Base-by-base conservation (phyloP, 2,888 invertebrate genomes). In the Drosophila subquinaria region DNA sequence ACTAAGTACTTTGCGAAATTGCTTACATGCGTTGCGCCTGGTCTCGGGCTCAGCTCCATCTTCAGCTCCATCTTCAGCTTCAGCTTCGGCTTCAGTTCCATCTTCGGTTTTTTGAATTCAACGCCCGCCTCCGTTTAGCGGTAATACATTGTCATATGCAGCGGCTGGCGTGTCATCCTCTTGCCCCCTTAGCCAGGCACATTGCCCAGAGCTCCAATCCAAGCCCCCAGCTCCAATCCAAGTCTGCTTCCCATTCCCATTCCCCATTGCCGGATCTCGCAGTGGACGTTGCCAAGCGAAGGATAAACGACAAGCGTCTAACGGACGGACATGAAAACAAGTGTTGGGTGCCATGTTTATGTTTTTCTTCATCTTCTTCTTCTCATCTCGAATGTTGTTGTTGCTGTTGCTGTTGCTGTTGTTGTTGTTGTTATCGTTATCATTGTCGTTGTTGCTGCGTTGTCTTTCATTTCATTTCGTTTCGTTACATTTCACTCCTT, bases 1-100 rank as follows among this genome's bases (percentile, higher is more conserved):
- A 88, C 90, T 88, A 90, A 90, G 88, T 90, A 90, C 88, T 88
- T 90, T 85, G 80, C 76, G 73, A 88, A 90, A 90, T 88, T 90
- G 88, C 80, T 81, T 85, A 82, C 76, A 88, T 84, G 88, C 71
- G 79, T 81, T 71, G 81, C 70, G 76, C 65, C 73, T 53, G 69
- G 53, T 52, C 23, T 53, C 51, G 17, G n/a, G 3, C 43, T 43
- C n/a, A 20, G 60, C 20, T n/a, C n/a, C n/a, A n/a, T n/a, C n/a
- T n/a, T 20, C n/a, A 10, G 9, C 30, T n/a, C 9, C 23, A 11
- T 10, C 20, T 10, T 40, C 55, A 30, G n/a, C n/a, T n/a, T n/a
- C n/a, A n/a, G n/a, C 48, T 55, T 61, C 20, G 56, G 30, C 13
- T 10, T 40, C 55, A 23, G 30, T 33, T 6, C 23, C n/a, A 48